These are phyloP conservation scores for Eledone cirrhosa DNA, from an alignment of 2,888 invertebrate species.

Conservation along the genomic window DNA sequence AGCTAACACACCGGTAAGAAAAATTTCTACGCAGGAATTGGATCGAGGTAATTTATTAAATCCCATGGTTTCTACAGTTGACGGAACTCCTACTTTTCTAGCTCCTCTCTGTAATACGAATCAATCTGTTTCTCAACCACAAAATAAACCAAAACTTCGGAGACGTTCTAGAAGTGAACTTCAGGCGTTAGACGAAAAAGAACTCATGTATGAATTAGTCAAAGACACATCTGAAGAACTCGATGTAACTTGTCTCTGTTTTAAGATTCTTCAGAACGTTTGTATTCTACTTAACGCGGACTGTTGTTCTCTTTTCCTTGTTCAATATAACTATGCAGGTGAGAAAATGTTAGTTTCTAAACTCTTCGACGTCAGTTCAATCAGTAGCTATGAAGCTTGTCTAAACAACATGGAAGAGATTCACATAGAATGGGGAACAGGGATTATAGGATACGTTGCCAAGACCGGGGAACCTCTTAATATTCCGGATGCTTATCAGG, in stretches of 20 bases:
- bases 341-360: conserved; percentile 72
- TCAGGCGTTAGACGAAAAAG: conserved; percentile 63
- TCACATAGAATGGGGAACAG: conserved; percentile 69
- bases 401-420: conserved; percentile 93
- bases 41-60: conserved; percentile 89
- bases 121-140: conserved; percentile 68
- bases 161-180: conserved; percentile 70
- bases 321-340: conserved; percentile 67
- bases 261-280: conserved; percentile 65
- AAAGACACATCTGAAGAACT: conserved; percentile 66
- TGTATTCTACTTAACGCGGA: conserved; percentile 64
- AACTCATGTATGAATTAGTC: conserved; percentile 65
- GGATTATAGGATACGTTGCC: conserved; percentile 85
- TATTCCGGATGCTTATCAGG: conserved; percentile 78
- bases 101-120: conserved; percentile 52
- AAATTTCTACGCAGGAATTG: conserved; percentile 95
- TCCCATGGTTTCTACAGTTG: conserved; percentile 87
- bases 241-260: conserved; percentile 64
- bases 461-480: conserved; percentile 81
- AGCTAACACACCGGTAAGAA: conserved; percentile 90
- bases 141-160: conserved; percentile 2
- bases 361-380: conserved; percentile 63
- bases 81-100: conserved; percentile 92
- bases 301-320: conserved; percentile 64
- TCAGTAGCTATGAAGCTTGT: conserved; percentile 77